Percentiles rank a stretch among this genome's conserved stretches.
phyloP scores from a whole-genome alignment of 2,113 vertebrate genomes.

The Oryzias celebensis region DNA sequence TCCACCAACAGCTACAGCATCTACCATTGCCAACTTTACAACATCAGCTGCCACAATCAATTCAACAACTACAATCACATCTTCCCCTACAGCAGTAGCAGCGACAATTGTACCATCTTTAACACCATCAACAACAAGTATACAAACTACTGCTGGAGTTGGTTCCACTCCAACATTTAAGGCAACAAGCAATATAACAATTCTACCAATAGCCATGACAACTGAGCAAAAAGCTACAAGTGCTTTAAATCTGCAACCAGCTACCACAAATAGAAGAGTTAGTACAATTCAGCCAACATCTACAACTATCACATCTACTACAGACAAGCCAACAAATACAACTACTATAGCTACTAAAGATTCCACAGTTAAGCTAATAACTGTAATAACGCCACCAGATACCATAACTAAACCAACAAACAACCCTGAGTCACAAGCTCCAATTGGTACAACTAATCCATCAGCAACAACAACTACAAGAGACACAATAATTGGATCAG shows the following conservation, averaged over 20 bases:
- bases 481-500: not conserved
- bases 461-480: not conserved
- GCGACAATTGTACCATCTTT: not conserved
- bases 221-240: not conserved
- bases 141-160: no score
- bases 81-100: not conserved
- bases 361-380: no score
- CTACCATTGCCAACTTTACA: not conserved
- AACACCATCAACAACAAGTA: not conserved
- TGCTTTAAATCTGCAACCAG: not conserved
- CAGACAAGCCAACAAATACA: not conserved
- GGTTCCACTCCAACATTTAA: not conserved
- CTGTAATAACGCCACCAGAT: no score
- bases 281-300: not conserved
- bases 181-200: not conserved
- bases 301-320: no score
- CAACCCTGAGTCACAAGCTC: no score
- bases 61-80: not conserved
- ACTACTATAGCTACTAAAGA: no score
- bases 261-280: no score
- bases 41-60: not conserved
- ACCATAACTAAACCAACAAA: no score
- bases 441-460: not conserved
- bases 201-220: not conserved
- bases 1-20: not conserved